phyloP scores from a whole-genome alignment of 1,140 invertebrate genomes.

The Bombus sibiricus region DNA sequence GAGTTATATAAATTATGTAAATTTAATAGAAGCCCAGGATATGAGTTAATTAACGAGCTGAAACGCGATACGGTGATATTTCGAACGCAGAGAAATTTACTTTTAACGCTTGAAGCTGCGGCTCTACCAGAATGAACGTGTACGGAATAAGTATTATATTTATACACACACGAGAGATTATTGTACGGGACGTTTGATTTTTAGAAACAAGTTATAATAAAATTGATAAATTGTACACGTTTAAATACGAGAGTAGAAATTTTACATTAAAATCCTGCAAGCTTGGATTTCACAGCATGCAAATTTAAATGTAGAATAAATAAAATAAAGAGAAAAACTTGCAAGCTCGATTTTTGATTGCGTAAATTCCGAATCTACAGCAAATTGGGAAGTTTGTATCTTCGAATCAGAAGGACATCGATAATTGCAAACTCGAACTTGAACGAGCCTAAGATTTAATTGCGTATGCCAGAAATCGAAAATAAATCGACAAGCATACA shows the following conservation, averaged over 20 bases:
- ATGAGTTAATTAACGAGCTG: constrained; percentile 10
- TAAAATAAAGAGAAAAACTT: background rate
- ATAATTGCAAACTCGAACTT: background rate
- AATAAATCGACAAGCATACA: no score
- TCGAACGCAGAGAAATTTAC: background rate
- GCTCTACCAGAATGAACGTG: background rate
- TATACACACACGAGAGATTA: background rate
- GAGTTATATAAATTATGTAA: constrained; percentile 29
- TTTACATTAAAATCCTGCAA: background rate
- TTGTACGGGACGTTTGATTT: background rate
- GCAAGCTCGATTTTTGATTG: background rate
- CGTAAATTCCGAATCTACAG: no score
- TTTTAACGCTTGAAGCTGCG: background rate
- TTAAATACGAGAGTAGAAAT: background rate
- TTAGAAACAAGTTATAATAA: background rate
- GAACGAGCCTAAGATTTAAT: no score
- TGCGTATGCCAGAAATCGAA: no score
- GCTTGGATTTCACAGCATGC: background rate
- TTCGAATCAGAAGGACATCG: background rate
- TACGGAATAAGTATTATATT: background rate
- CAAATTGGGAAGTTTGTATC: no score
- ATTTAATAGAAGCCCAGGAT: background rate
- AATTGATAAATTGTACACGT: background rate
- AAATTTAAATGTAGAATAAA: no score
- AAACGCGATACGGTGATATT: background rate